A percentile compares a stretch with the other conserved stretches of the same genome.
Conservation (phyloP, 2,797 vertebrate genomes). For the Denticeps clupeoides region DNA sequence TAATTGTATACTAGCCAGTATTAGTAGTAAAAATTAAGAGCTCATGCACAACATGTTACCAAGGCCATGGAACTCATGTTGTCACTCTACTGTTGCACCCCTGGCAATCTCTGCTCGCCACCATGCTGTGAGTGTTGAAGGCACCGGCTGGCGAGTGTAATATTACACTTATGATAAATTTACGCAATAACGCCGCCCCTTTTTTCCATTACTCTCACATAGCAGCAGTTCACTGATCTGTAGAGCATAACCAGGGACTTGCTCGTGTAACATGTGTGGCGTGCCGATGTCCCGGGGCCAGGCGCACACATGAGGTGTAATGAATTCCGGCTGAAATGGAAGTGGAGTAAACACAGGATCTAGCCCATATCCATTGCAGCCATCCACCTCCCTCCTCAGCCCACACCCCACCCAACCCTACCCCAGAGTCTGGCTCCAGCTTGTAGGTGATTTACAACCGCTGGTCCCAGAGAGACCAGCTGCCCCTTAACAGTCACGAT, state of each 20-base stretch:
- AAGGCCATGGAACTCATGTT: no score
- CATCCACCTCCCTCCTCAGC: neutral
- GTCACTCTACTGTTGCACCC: no score
- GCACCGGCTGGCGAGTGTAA: constrained; percentile 21
- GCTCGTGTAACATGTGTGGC: neutral
- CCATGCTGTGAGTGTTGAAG: no score
- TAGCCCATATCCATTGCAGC: neutral
- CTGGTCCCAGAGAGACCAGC: constrained; percentile 1
- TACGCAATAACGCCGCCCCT: neutral
- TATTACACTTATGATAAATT: neutral
- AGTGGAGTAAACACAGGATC: neutral
- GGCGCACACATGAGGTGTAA: neutral
- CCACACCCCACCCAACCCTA: neutral
- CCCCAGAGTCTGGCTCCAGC: neutral
- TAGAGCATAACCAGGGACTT: neutral
- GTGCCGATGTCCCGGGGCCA: no score
- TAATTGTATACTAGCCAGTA: no score
- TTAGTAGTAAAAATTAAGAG: no score
- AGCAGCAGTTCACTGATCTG: neutral
- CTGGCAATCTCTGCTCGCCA: no score
- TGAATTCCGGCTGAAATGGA: neutral
- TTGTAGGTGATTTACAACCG: constrained; percentile 28
- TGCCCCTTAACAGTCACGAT: neutral
- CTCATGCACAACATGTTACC: no score
- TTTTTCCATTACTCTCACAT: neutral